These are phyloP conservation scores for Lycodopsis pacificus DNA, from an alignment of 2,797 vertebrate genomes.

Conservation along the genomic window DNA sequence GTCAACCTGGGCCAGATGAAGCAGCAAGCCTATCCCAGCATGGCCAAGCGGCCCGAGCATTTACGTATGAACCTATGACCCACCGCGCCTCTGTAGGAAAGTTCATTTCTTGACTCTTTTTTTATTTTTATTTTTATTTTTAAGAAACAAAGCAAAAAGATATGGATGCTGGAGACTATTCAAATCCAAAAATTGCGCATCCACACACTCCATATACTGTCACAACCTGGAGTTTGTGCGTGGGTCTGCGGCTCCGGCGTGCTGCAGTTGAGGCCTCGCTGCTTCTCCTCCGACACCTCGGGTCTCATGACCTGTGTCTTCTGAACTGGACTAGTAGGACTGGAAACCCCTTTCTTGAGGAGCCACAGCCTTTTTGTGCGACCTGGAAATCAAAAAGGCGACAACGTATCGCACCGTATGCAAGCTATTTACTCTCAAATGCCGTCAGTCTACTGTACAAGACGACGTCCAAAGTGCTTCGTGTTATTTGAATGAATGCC, in stretches of 20 bases:
- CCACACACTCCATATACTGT: constrained; percentile 68
- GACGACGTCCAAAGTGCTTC: constrained; percentile 73
- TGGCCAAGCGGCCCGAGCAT: constrained; percentile 97
- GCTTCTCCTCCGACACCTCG: constrained; percentile 60
- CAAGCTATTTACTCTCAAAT: constrained; percentile 47
- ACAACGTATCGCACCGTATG: constrained; percentile 51
- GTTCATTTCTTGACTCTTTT: constrained; percentile 69
- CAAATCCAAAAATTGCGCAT: constrained; percentile 68
- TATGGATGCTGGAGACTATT: constrained; percentile 74
- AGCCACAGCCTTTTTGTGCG: constrained; percentile 52
- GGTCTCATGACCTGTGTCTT: constrained; percentile 65
- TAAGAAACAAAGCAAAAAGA: constrained; percentile 71
- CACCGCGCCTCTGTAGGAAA: constrained; percentile 63
- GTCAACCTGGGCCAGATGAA: constrained; percentile 92
- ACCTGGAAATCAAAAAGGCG: constrained; percentile 51
- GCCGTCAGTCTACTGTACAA: constrained; percentile 51
- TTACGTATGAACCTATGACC: constrained; percentile 99
- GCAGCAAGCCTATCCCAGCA: constrained; percentile 94
- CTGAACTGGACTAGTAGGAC: constrained; percentile 59
- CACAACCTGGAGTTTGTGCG: constrained; percentile 54
- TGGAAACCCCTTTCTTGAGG: constrained; percentile 60
- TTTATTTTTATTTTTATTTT: constrained; percentile 62
- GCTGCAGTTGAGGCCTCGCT: constrained; percentile 48
- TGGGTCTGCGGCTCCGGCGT: constrained; percentile 41
- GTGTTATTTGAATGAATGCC: constrained; percentile 68